Evolutionary conservation across 2,888 invertebrate genomes (phyloP).

Genomic region (Pheosia gnoma): DNA sequence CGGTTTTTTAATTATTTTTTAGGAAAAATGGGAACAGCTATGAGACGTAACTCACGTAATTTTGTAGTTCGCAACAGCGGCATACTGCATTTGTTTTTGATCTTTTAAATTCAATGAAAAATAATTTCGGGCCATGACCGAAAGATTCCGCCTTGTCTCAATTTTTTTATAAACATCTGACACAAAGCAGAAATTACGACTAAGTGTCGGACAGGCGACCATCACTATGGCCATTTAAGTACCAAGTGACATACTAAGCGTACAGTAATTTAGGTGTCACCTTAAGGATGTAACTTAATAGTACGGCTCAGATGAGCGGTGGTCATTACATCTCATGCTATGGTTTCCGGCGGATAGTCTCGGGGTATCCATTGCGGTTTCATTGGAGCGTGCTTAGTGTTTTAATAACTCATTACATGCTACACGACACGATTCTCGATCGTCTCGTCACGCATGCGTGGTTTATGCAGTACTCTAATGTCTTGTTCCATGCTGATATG

Average conservation of each 20-base stretch:
- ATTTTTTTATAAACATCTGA: not conserved
- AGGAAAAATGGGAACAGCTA: no score
- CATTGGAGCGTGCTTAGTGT: constrained; percentile 66
- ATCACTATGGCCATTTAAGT: not conserved
- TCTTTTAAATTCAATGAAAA: not conserved
- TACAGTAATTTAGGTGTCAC: constrained; percentile 5
- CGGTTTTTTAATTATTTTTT: no score
- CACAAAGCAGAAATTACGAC: not conserved
- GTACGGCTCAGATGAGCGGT: constrained; percentile 35
- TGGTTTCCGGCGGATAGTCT: constrained; percentile 72
- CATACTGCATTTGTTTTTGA: no score
- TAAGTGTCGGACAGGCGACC: not conserved
- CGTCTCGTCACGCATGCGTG: constrained; percentile 25
- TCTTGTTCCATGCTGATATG: constrained; percentile 21
- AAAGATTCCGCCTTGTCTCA: no score
- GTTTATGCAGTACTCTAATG: constrained; percentile 30
- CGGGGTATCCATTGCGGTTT: constrained; percentile 58
- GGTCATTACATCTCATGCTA: constrained; percentile 15
- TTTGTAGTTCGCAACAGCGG: no score
- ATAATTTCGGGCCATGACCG: not conserved
- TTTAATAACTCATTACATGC: constrained; percentile 65
- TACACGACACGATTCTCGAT: constrained; percentile 25
- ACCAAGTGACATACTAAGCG: not conserved
- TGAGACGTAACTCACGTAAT: no score
- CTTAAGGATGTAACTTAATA: constrained; percentile 37